Conservation (phyloP, 1,140 invertebrate genomes). For the Rhyacophila brunnea region DNA sequence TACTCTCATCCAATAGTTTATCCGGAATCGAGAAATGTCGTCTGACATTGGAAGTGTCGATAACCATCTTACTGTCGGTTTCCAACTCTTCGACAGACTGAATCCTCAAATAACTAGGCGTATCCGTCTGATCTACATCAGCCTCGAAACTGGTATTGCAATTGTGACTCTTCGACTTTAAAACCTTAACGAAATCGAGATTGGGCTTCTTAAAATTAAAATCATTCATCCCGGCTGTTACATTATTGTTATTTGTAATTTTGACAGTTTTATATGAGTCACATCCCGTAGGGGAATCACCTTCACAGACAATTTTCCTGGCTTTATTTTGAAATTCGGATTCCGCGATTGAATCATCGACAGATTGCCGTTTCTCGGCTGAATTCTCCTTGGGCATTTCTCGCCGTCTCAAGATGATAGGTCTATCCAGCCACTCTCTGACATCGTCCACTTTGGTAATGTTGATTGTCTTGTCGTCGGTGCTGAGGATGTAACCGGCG, state of each 20-base stretch:
- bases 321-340: conserved; percentile 35
- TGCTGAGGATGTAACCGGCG: conserved; percentile 48
- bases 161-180: conserved; percentile 32
- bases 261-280: conserved; percentile 20
- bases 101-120: conserved; percentile 47
- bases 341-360: conserved; percentile 20
- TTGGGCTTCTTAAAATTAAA: conserved; percentile 27
- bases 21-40: conserved; percentile 45
- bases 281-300: conserved; percentile 13
- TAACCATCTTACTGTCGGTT: conserved; percentile 39
- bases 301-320: conserved; percentile 34
- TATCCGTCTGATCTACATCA: conserved; percentile 5
- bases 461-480: conserved; percentile 42
- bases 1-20: conserved; percentile 29
- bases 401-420: conserved; percentile 39
- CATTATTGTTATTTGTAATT: not conserved
- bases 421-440: conserved; percentile 48
- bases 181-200: conserved; percentile 22
- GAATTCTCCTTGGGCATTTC: conserved; percentile 19
- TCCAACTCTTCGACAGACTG: conserved; percentile 51
- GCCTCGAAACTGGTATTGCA: conserved; percentile 15
- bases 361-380: conserved; percentile 30
- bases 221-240: not conserved
- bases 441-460: conserved; percentile 49
- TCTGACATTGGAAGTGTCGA: conserved; percentile 36